A percentile compares a stretch with the other conserved stretches of the same genome.
phyloP scores from a whole-genome alignment of 2,888 invertebrate genomes.

The Callimorpha dominula region DNA sequence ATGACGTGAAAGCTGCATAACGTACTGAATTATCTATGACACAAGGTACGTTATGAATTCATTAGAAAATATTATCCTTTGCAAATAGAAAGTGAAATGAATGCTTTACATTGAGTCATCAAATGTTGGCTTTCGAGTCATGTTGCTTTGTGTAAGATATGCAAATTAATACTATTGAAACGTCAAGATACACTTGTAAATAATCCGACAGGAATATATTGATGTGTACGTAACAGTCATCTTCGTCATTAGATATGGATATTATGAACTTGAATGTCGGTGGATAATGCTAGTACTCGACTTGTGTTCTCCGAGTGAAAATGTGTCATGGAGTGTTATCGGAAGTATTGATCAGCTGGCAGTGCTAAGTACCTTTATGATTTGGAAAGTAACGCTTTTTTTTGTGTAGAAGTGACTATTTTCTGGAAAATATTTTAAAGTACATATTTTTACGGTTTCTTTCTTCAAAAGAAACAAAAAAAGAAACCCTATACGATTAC shows the following conservation, averaged over 20 bases:
- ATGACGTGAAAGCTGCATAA: conserved; percentile 27
- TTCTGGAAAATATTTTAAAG: too few relatives aligned
- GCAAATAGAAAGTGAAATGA: conserved; percentile 49
- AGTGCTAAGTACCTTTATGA: background rate
- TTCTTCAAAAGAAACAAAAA: too few relatives aligned
- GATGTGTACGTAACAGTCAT: conserved; percentile 19
- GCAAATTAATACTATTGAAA: conserved; percentile 50
- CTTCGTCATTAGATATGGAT: background rate
- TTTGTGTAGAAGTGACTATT: too few relatives aligned
- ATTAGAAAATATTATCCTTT: conserved; percentile 51
- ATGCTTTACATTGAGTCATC: conserved; percentile 44
- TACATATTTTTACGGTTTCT: too few relatives aligned
- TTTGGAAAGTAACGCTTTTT: too few relatives aligned
- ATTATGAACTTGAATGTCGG: background rate
- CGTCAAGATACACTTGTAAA: conserved; percentile 43
- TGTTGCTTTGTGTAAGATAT: conserved; percentile 46
- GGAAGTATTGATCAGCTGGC: background rate
- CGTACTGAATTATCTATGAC: conserved; percentile 28
- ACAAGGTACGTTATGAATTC: conserved; percentile 38
- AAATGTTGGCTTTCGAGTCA: conserved; percentile 44
- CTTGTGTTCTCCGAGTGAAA: background rate
- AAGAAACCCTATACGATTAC: too few relatives aligned
- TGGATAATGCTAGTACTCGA: background rate
- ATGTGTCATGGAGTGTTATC: background rate
- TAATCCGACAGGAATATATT: conserved; percentile 31